phyloP scores from a whole-genome alignment of 2,888 invertebrate species.

The Thymelicus sylvestris region DNA sequence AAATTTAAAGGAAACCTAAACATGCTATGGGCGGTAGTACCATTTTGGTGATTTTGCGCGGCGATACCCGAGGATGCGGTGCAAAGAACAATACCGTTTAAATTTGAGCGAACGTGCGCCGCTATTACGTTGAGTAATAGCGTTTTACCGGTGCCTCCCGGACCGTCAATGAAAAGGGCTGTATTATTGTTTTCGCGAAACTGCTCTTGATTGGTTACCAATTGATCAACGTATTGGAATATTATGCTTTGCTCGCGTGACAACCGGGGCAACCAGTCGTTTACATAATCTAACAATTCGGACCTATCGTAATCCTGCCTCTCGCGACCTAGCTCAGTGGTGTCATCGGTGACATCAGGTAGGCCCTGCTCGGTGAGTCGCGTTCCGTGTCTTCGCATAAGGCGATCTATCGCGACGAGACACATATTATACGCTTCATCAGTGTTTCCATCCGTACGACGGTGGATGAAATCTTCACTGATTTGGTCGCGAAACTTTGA shows the following conservation, averaged over 20 bases:
- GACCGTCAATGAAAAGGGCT: too few species aligned
- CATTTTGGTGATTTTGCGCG: not conserved
- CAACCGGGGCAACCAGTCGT: not conserved
- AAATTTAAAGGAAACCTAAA: not conserved
- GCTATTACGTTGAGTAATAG: too few species aligned
- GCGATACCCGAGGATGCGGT: not conserved
- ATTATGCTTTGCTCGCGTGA: too few species aligned
- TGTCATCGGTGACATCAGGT: slow-evolving; percentile 7
- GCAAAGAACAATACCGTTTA: not conserved
- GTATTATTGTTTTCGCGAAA: too few species aligned
- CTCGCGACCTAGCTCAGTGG: not conserved
- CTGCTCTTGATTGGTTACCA: not conserved
- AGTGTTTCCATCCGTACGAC: too few species aligned
- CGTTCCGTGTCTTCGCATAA: not conserved
- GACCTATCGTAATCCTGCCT: too few species aligned
- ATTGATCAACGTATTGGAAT: not conserved
- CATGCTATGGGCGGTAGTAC: not conserved
- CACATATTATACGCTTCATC: not conserved
- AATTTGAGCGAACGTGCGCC: not conserved
- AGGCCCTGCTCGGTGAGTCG: not conserved
- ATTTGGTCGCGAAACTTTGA: too few species aligned
- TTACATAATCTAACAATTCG: not conserved
- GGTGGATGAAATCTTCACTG: too few species aligned
- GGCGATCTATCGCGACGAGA: slow-evolving; percentile 4
- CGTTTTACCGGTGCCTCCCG: too few species aligned